These are phyloP conservation scores for Nothocercus julius DNA, from an alignment of 2,113 vertebrate genomes.

Conservation along the genomic window DNA sequence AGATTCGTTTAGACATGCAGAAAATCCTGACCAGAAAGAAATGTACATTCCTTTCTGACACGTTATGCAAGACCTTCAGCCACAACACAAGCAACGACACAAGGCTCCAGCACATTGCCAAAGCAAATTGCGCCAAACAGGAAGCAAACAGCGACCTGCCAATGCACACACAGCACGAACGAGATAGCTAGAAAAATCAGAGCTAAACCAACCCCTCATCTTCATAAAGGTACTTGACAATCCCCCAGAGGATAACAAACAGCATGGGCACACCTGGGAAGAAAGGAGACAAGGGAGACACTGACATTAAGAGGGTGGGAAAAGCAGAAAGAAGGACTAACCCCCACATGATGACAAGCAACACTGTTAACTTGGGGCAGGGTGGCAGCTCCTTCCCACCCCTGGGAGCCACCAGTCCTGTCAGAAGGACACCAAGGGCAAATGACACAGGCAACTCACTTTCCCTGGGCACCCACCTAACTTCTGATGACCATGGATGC, in stretches of 20 bases:
- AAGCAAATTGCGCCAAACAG: slow-evolving; percentile 21
- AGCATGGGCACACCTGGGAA: slow-evolving; percentile 84
- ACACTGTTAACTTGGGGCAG: not conserved
- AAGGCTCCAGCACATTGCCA: slow-evolving; percentile 56
- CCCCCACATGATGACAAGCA: not conserved
- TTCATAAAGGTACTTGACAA: slow-evolving; percentile 88
- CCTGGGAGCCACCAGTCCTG: not conserved
- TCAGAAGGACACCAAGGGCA: not conserved
- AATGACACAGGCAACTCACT: not conserved
- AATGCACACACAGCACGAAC: not conserved
- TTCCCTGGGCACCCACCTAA: not conserved
- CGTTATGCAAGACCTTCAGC: slow-evolving; percentile 61
- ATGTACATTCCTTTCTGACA: slow-evolving; percentile 41
- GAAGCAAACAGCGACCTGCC: slow-evolving; percentile 51
- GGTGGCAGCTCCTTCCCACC: not conserved
- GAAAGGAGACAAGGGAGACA: slow-evolving; percentile 62
- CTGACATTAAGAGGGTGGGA: slow-evolving; percentile 24
- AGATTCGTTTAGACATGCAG: slow-evolving; percentile 65
- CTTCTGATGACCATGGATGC: not conserved
- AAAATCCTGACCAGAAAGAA: slow-evolving; percentile 54
- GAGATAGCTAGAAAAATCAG: slow-evolving; percentile 44
- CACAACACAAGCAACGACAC: slow-evolving; percentile 62
- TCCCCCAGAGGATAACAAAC: slow-evolving; percentile 87
- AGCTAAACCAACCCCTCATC: slow-evolving; percentile 84
- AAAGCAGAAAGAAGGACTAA: not conserved